Base-by-base conservation (phyloP, 2,888 invertebrate species). In the Hydriomena furcata region DNA sequence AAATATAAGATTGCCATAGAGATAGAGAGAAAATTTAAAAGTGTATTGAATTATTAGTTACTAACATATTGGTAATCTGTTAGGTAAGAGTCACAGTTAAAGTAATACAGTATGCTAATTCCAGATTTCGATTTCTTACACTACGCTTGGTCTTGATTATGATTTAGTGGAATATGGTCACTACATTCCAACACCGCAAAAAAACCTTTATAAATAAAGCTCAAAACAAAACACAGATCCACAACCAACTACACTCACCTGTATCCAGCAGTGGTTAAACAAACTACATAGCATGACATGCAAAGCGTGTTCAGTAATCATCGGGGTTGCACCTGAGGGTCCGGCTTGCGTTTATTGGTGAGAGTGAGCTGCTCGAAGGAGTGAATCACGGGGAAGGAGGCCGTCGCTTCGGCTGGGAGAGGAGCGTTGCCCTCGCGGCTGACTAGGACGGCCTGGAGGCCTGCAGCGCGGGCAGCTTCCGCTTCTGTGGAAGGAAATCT, bases 371-470 rank as follows among this genome's bases (percentile, higher is more conserved):
- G 93, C 24, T 91, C 83, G 70, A 96, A 93, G 52, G 93, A 92
- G 59, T 92, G 85, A 30, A 95, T 82, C 23, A 93, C 88, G 7
- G 90, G 80, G 76, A 91, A 95, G n/a, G n/a, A n/a, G 13, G 77
- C 70, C 1, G 79, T 63, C 38, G 85, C 86, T 3, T 92, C 93
- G 8, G 93, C 92, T 6, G 94, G 92, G 0, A 97, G 84, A 0
- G 93, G 88, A 0, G 91, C 92, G 80, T 98, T 97, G 42, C 97
- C 98, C 55, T 95, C 95, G 55, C 98, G 93, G 44, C 92, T 87
- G 1, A 98, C 92, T 17, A 98, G 78, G 2, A 93, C 91, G 7
- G 93, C 90, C 34, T 92, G 90, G 47, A 97, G 58, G 7, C 96
- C 97, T 0, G 96, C 95, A 23, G 90, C 79, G 31, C 91, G 91